Percentiles rank a stretch among this genome's conserved stretches.
Conservation (phyloP, 2,888 invertebrate genomes). For the Machimus atricapillus region DNA sequence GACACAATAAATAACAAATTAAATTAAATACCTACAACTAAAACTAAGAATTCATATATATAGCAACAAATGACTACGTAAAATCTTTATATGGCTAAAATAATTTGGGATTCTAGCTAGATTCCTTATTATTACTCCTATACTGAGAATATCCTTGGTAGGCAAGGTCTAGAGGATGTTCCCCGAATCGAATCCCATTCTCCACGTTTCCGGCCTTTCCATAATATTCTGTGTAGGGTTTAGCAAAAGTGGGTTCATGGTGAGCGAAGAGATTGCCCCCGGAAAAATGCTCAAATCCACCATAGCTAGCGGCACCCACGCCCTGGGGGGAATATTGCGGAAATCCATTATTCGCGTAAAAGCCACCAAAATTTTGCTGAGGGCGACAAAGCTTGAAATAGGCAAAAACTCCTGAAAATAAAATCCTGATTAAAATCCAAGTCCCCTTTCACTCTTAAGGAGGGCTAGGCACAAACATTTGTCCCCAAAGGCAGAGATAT, state of each 20-base stretch:
- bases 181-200: conserved; percentile 68
- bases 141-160: conserved; percentile 77
- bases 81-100: background rate
- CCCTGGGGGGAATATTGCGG: conserved; percentile 76
- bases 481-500: background rate
- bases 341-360: conserved; percentile 61
- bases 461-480: background rate
- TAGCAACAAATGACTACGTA: conserved; percentile 5
- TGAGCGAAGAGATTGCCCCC: conserved; percentile 54
- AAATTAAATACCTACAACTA: background rate
- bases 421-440: background rate
- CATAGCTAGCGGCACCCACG: conserved; percentile 73
- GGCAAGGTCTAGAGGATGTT: conserved; percentile 72
- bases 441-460: background rate
- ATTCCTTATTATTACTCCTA: conserved; percentile 65
- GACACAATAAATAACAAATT: conserved; percentile 32
- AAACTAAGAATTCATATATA: background rate
- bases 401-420: conserved; percentile 73
- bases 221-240: conserved; percentile 61
- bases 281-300: conserved; percentile 61
- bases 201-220: conserved; percentile 61
- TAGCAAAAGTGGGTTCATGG: conserved; percentile 57
- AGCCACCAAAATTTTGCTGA: conserved; percentile 65
- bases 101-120: conserved; percentile 43
- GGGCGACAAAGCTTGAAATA: conserved; percentile 87